phyloP scores from a whole-genome alignment of 2,888 invertebrate species.

The Dynastes hyllus region DNA sequence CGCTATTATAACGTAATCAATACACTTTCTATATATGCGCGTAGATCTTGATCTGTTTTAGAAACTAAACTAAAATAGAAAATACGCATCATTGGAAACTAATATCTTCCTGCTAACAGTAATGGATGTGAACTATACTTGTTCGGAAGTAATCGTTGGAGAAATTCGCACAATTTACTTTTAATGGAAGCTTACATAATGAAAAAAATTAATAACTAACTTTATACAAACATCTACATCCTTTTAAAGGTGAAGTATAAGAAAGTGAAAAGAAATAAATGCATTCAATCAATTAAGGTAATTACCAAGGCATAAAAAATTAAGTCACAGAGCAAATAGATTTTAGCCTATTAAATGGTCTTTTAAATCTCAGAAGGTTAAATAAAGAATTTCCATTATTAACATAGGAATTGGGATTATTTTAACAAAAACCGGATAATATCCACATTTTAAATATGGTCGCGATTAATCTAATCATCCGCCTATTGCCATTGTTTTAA shows the following conservation, averaged over 20 bases:
- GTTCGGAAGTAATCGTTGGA: background rate
- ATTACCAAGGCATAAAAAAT: background rate
- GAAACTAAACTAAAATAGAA: background rate
- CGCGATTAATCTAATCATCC: too few relatives aligned
- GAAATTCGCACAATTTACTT: background rate
- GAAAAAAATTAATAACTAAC: background rate
- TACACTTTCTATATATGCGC: background rate
- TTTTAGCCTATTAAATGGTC: background rate
- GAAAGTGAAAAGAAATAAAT: background rate
- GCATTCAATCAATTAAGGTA: background rate
- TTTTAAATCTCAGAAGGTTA: too few relatives aligned
- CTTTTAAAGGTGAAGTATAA: background rate
- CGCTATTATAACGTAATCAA: conserved; percentile 13
- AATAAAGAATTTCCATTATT: too few relatives aligned
- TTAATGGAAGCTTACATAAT: background rate
- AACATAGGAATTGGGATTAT: too few relatives aligned
- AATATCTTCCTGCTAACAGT: background rate
- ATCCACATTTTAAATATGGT: too few relatives aligned
- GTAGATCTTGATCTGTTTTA: background rate
- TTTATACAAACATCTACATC: background rate
- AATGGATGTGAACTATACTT: conserved; percentile 3
- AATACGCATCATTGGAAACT: background rate
- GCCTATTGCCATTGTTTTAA: too few relatives aligned
- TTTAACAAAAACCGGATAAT: too few relatives aligned
- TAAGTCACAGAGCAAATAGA: background rate